Evolutionary conservation across 1,140 invertebrate genomes (phyloP).

Genomic region (Melipona quadrifasciata): DNA sequence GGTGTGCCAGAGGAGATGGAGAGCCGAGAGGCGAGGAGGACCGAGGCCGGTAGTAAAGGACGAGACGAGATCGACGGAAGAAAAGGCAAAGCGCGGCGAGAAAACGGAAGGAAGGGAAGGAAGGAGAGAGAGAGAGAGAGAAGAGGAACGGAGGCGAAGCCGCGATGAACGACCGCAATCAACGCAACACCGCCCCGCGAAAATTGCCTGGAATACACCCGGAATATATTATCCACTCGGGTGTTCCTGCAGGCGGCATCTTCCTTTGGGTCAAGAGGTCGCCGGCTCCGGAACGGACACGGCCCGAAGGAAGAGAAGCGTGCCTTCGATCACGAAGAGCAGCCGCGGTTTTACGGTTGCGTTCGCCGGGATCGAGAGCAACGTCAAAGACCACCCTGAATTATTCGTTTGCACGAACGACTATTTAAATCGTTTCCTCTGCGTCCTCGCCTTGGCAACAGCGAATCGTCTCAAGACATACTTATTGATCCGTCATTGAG

Average conservation of each 20-base stretch:
- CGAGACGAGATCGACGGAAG: not conserved
- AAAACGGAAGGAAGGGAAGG: constrained; percentile 50
- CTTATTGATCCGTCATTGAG: not conserved
- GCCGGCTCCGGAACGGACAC: constrained; percentile 51
- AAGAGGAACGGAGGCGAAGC: constrained; percentile 64
- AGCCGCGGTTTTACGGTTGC: constrained; percentile 19
- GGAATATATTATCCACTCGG: constrained; percentile 77
- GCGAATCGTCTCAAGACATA: not conserved
- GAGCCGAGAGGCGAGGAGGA: constrained; percentile 36
- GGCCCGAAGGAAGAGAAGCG: constrained; percentile 66
- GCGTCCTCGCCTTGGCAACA: not conserved
- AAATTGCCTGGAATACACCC: constrained; percentile 75
- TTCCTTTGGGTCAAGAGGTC: constrained; percentile 66
- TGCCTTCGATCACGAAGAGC: constrained; percentile 53
- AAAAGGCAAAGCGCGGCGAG: constrained; percentile 46
- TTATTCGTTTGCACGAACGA: not conserved
- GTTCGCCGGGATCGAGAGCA: not conserved
- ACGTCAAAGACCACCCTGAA: constrained; percentile 44
- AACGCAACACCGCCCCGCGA: constrained; percentile 76
- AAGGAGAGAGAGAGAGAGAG: constrained; percentile 23
- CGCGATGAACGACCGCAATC: constrained; percentile 78
- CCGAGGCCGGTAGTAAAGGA: not conserved
- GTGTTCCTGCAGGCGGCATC: constrained; percentile 66
- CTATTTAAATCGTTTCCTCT: not conserved
- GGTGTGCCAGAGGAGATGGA: not conserved